Percentiles rank a stretch among this genome's conserved stretches.
phyloP scores from a whole-genome alignment of 2,113 vertebrate genomes.

The Lota lota region DNA sequence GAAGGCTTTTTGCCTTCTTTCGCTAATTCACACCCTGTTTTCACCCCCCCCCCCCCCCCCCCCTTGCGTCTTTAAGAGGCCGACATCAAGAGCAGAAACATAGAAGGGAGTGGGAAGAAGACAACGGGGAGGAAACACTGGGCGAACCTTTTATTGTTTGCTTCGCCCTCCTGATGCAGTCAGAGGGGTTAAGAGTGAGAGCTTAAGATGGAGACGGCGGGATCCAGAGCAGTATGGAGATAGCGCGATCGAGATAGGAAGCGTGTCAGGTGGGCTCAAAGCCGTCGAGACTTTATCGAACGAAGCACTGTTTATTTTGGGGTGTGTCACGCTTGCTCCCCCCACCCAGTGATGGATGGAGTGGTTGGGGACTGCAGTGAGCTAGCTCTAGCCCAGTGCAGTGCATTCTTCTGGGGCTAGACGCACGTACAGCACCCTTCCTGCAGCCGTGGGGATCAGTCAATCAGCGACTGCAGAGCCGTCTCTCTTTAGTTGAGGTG shows the following conservation, averaged over 20 bases:
- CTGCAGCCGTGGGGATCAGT: slow-evolving; percentile 24
- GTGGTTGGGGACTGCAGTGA: slow-evolving; percentile 49
- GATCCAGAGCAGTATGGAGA: background rate
- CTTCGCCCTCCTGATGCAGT: no score
- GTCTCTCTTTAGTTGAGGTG: background rate
- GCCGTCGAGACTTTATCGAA: slow-evolving; percentile 59
- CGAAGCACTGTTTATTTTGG: slow-evolving; percentile 46
- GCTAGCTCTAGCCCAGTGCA: slow-evolving; percentile 33
- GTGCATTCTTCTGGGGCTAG: slow-evolving; percentile 14
- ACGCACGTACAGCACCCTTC: no score
- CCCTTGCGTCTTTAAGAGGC: slow-evolving; percentile 31
- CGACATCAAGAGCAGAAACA: slow-evolving; percentile 39
- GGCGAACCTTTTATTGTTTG: no score
- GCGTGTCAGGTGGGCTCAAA: slow-evolving; percentile 32
- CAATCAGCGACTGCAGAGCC: slow-evolving; percentile 2
- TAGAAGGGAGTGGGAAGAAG: slow-evolving; percentile 4
- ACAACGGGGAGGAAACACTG: no score
- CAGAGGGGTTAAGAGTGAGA: no score
- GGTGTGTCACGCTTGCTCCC: slow-evolving; percentile 56
- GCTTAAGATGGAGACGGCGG: no score
- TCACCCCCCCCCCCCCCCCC: no score
- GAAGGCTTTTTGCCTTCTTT: no score
- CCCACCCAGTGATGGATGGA: slow-evolving; percentile 51
- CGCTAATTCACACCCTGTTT: slow-evolving; percentile 46
- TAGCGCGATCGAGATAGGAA: slow-evolving; percentile 24